phyloP scores from a whole-genome alignment of 2,888 invertebrate genomes.

The Apamea epomidion region DNA sequence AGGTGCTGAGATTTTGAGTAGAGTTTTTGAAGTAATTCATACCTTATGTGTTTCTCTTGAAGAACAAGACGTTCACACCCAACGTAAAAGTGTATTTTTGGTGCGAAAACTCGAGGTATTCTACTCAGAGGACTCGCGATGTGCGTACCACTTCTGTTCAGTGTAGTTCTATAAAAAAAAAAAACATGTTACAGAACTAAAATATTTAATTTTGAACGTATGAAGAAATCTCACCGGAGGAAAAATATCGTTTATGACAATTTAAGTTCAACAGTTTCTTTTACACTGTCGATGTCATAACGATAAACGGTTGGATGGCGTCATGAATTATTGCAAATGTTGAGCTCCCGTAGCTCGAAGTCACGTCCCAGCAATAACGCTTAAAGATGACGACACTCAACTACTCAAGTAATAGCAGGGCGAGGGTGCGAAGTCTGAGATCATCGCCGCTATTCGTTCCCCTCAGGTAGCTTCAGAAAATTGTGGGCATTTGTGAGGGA shows the following conservation, averaged over 20 bases:
- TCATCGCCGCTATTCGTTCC: conserved; percentile 36
- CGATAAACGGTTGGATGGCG: neutral
- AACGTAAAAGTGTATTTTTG: neutral
- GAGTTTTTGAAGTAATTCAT: neutral
- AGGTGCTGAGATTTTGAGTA: neutral
- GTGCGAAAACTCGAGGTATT: too few relatives aligned
- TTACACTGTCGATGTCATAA: neutral
- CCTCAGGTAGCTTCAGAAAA: conserved; percentile 37
- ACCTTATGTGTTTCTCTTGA: neutral
- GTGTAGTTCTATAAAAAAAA: neutral
- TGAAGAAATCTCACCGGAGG: too few relatives aligned
- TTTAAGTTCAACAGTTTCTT: neutral
- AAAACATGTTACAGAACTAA: too few relatives aligned
- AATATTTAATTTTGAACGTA: neutral
- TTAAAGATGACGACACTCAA: conserved; percentile 42
- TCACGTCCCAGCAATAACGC: conserved; percentile 53
- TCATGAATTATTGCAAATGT: conserved; percentile 17
- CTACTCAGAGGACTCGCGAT: too few relatives aligned
- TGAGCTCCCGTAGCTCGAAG: conserved; percentile 10
- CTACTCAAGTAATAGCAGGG: conserved; percentile 35
- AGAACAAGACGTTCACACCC: too few relatives aligned
- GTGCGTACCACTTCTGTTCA: neutral
- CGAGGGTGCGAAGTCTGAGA: conserved; percentile 46
- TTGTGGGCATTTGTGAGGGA: neutral
- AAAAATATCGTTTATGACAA: neutral